Base-by-base conservation (phyloP, 64 coral and sea anemone genomes). In the Anthopleura sola region DNA sequence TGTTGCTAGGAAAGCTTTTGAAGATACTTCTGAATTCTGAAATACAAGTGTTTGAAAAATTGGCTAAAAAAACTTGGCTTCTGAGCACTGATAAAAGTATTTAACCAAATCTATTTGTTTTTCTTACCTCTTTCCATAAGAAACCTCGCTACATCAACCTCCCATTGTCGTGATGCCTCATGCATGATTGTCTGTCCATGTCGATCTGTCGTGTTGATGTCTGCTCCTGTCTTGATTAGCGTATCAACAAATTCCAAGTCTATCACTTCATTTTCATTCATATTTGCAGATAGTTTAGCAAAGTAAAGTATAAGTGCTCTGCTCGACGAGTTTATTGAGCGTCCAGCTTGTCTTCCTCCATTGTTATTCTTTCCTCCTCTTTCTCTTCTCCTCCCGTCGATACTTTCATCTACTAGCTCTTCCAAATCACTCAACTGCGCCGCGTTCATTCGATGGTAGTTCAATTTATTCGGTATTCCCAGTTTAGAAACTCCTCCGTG, bases 201-300 rank as follows among this genome's bases (percentile, higher is more conserved):
- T 60, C 92, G 80, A 87, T 99, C 97, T 15, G 90, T 75, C 4
- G 88, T 95, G 69, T 92, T 99, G 15, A 94, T 80, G 16, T 82
- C 80, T 23, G 97, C 97, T 19, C 97, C 97, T 39, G 88, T 95
- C 17, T 86, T 82, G 74, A 99, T 90, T 13, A 99, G 49, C 5
- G 97, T 95, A 15, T 92, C 80, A 1, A 99, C 97, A 76, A 99
- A 99, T 26, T 94, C 93, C 39, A 99, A 86, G 54, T 99, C 97
- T 20, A 99, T 95, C 12, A 95, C 87, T 60, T 99, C 93, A 15
- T 99, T 69, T 28, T 94, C 93, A 28, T 92, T 91, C 1, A 60
- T 88, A 16, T 90, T 89, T 28, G 80, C 75, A 53, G 97, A 90
- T 17, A 99, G 62, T 75, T 94, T 94, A 21, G 97, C 81, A 50